phyloP scores from a whole-genome alignment of 2,113 vertebrate genomes.

The Peromyscus leucopus region DNA sequence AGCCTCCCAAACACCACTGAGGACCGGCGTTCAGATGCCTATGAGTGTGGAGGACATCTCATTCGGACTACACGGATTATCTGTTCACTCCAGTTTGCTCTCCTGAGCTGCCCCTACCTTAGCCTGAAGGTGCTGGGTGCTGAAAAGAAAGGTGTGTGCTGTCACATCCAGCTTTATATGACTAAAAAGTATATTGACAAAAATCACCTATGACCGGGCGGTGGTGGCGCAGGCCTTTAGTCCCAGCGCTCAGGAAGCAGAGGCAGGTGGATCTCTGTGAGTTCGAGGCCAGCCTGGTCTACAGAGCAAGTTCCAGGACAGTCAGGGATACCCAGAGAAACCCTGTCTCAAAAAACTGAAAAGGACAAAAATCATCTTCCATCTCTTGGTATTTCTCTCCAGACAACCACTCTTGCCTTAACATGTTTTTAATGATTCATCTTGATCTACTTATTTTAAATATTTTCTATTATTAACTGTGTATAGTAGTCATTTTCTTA shows the following conservation, averaged over 20 bases:
- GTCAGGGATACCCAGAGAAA: not conserved
- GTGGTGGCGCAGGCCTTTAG: too few species aligned
- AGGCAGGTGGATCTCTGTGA: too few species aligned
- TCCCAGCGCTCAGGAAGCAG: too few species aligned
- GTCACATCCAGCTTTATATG: not conserved
- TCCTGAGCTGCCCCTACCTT: not conserved
- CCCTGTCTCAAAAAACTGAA: not conserved
- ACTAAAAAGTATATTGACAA: not conserved
- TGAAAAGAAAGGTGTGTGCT: not conserved
- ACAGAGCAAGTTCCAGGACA: too few species aligned
- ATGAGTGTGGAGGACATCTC: not conserved
- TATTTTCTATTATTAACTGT: not conserved
- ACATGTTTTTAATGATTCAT: not conserved
- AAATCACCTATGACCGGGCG: not conserved
- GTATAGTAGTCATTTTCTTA: not conserved
- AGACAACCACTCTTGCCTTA: not conserved
- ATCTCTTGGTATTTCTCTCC: not conserved
- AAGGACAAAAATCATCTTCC: not conserved
- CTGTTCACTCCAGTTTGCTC: not conserved
- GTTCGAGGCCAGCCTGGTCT: too few species aligned
- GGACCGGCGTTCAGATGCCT: not conserved
- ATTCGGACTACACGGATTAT: not conserved
- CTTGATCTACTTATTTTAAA: not conserved
- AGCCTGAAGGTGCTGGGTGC: not conserved
- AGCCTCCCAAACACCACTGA: not conserved